Conservation (phyloP, 2,888 invertebrate genomes). For the Drosophila infuscata region DNA sequence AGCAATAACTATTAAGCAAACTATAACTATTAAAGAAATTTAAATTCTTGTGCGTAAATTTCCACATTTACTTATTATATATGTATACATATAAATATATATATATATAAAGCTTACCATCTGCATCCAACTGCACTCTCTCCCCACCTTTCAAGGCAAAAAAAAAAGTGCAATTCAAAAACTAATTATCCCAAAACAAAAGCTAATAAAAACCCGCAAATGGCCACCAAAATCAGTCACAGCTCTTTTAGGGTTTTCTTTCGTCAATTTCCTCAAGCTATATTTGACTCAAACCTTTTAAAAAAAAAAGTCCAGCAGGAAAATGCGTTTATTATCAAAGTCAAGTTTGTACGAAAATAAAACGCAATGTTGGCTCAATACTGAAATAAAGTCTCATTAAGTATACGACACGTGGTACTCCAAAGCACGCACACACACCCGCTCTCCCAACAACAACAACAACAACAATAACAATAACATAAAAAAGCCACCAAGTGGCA, state of each 20-base stretch:
- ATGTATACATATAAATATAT: too few relatives aligned
- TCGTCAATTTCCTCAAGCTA: conserved; percentile 12
- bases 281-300: conserved; percentile 25
- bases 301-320: conserved; percentile 14
- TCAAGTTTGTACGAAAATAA: conserved; percentile 20
- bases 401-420: conserved; percentile 73
- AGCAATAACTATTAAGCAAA: neutral
- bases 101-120: neutral
- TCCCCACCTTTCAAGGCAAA: neutral
- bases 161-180: conserved; percentile 8
- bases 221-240: conserved; percentile 6
- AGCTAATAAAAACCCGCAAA: conserved; percentile 1
- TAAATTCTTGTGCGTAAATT: neutral
- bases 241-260: conserved; percentile 12
- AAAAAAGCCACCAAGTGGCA: conserved; percentile 25
- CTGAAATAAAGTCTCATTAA: conserved; percentile 63
- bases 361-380: conserved; percentile 18
- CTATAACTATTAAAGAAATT: neutral
- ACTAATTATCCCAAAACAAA: conserved; percentile 6
- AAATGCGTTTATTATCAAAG: conserved; percentile 46
- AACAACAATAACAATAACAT: neutral
- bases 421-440: conserved; percentile 48
- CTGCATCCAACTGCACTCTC: neutral
- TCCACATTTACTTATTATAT: too few relatives aligned
- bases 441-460: conserved; percentile 27